Conservation (phyloP, 2,113 vertebrate genomes). For the Rutilus rutilus region DNA sequence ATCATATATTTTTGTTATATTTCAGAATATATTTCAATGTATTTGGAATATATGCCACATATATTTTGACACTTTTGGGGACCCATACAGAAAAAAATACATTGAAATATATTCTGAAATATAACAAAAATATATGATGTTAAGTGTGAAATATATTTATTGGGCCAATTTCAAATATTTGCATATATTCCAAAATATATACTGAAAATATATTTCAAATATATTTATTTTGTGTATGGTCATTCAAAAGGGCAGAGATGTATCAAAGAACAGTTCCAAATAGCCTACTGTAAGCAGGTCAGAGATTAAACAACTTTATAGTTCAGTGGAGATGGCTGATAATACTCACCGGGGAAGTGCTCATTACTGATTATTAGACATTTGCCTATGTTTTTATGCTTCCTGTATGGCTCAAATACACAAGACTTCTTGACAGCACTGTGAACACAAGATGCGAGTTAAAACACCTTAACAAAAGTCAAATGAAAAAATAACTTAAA, state of each 20-base stretch:
- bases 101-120: too few species aligned
- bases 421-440: background rate
- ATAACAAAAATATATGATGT: too few species aligned
- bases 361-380: slow-evolving; percentile 38
- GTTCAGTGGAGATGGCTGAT: background rate
- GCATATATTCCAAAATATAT: too few species aligned
- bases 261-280: background rate
- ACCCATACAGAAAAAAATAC: too few species aligned
- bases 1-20: too few species aligned
- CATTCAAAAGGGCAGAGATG: background rate
- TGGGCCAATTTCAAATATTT: too few species aligned
- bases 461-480: background rate
- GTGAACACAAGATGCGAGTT: background rate
- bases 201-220: too few species aligned
- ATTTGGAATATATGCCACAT: too few species aligned
- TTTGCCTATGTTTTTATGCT: slow-evolving; percentile 1
- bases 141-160: too few species aligned
- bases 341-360: slow-evolving; percentile 15
- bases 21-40: too few species aligned
- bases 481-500: background rate
- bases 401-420: slow-evolving; percentile 15
- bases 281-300: background rate
- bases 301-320: background rate
- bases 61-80: too few species aligned
- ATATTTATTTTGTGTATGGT: too few species aligned